phyloP scores from a whole-genome alignment of 2,113 vertebrate species.

The Panthera uncia region DNA sequence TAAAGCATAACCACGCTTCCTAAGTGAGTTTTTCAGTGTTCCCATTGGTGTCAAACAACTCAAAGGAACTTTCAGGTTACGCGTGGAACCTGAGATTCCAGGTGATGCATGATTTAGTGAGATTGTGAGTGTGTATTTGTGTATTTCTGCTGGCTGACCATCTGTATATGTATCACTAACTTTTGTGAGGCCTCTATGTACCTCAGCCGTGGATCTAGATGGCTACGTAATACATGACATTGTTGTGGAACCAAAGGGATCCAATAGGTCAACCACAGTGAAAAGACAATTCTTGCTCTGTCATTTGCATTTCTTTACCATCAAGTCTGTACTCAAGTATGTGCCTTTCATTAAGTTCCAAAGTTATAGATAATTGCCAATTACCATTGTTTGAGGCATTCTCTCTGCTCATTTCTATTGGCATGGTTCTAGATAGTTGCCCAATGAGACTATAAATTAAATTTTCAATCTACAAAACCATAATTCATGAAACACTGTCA shows the following conservation, averaged over 20 bases:
- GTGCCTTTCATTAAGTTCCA: neutral
- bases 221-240: neutral
- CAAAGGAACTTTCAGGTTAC: neutral
- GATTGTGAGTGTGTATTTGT: neutral
- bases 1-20: neutral
- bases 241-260: neutral
- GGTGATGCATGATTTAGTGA: neutral
- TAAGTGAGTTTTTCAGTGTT: neutral
- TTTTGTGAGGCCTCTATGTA: neutral
- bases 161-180: neutral
- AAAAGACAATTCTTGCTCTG: conserved; percentile 27
- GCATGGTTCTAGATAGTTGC: neutral
- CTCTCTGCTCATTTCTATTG: neutral
- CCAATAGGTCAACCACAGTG: neutral
- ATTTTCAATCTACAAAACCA: conserved; percentile 8
- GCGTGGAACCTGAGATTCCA: neutral
- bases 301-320: neutral
- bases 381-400: neutral
- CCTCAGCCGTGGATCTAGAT: neutral
- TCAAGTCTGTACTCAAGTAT: neutral
- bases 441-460: neutral
- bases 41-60: neutral
- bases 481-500: neutral
- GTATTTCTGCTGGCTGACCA: neutral
- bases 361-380: neutral